Evolutionary conservation across 64 coral and sea anemone species (phyloP), one percentile per base, ranked within the genome.

Genomic region (Anthopleura sola): DNA sequence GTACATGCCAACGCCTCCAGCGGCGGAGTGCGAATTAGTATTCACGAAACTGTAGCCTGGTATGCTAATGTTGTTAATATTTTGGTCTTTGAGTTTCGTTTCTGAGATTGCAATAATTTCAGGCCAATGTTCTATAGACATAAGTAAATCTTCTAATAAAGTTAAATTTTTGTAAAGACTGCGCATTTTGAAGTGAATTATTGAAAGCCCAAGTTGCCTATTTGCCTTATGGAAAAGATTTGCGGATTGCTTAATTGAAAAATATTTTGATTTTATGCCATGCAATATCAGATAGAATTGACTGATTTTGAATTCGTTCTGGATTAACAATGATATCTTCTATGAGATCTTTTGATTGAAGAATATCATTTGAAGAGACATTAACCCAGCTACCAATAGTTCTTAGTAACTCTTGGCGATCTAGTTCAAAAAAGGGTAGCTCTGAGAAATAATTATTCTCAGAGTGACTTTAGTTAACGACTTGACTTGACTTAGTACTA

Each of bases 51-150:
- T 11, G 64, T 86, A 91, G n/a, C 71, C 75, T 21, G 56, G 37
- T 1, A 91, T 78, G 60, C 78, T 85, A 34, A 85, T 78, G 37
- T 91, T 91, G 71, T 31, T 57, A 33, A 91, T 60, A 64, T 36
- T 79, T 79, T 91, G 23, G 58, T 68, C 39, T 79, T 91, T 91
- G 68, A 86, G 33, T 75, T 86, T 86, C 9, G 84, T 91, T 86
- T 91, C 89, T 24, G 88, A 85, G 37, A 91, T 80, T 29, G 83
- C 89, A 85, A 91, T 85, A 64, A 91, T 80, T 79, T 91, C 89
- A 24, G 90, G 90, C 13, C 10, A 17, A 14, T 24, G 82, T 74
- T 87, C 31, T 40, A 86, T n/a, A 81, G 84, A 81, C 54, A 28
- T 26, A 21, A 91, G 68, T 44, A 91, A 40, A 83, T 87, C 90